These are phyloP conservation scores for Drosophila prosaltans DNA, from an alignment of 1,140 invertebrate genomes.

Conservation along the genomic window DNA sequence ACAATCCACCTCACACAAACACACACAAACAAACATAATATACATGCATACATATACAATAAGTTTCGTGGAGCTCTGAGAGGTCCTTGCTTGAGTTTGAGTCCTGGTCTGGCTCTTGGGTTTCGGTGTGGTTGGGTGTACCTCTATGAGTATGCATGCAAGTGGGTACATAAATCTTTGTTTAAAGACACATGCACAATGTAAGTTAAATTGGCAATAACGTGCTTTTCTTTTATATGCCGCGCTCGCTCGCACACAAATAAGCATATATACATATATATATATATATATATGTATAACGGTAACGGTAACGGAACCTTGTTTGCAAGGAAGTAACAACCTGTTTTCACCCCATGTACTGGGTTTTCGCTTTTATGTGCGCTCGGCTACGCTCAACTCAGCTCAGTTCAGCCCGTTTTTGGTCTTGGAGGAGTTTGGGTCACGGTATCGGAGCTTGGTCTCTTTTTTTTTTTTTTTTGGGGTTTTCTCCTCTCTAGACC, in stretches of 20 bases:
- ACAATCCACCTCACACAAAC: background rate
- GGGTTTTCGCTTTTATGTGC: constrained; percentile 55
- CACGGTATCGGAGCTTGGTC: background rate
- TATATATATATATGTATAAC: constrained; percentile 29
- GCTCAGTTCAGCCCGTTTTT: constrained; percentile 31
- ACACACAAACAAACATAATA: constrained; percentile 26
- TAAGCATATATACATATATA: constrained; percentile 12
- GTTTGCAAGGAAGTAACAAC: constrained; percentile 80
- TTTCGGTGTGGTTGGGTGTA: constrained; percentile 12
- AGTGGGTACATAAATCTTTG: constrained; percentile 80
- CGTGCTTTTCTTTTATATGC: constrained; percentile 75
- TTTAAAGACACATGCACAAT: constrained; percentile 81
- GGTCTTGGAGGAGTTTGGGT: constrained; percentile 22
- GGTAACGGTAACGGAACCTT: constrained; percentile 79
- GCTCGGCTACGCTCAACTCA: constrained; percentile 2
- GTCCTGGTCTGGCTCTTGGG: background rate
- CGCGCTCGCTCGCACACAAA: constrained; percentile 33
- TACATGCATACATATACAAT: constrained; percentile 20
- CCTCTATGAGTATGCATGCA: constrained; percentile 65
- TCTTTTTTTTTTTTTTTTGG: constrained; percentile 5
- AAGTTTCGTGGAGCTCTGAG: constrained; percentile 6
- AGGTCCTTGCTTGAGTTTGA: constrained; percentile 7
- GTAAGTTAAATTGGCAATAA: constrained; percentile 81
- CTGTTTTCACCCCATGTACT: constrained; percentile 76
- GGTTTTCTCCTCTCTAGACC: background rate